Evolutionary conservation across 64 coral and sea anemone species (phyloP).

Genomic region (Hydrozoanthus tunicans): DNA sequence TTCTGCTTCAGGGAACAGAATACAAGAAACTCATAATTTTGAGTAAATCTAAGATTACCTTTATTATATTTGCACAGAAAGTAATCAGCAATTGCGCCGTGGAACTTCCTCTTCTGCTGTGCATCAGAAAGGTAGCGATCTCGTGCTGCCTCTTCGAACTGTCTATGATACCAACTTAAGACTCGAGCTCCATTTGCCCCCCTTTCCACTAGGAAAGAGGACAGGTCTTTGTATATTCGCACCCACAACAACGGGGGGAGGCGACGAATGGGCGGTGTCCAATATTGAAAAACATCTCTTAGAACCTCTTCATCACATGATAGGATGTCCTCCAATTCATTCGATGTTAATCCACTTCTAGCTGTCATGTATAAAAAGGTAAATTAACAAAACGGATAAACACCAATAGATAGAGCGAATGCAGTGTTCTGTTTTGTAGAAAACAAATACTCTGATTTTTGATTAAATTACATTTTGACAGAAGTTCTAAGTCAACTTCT

Average conservation of each 20-base stretch:
- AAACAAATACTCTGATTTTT: no score
- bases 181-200: slow-evolving; percentile 76
- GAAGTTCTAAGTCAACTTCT: no score
- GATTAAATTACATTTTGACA: no score
- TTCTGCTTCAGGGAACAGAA: no score
- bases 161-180: slow-evolving; percentile 86
- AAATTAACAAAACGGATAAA: no score
- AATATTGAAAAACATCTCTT: slow-evolving; percentile 89
- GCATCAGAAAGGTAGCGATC: slow-evolving; percentile 74
- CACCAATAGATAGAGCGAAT: no score
- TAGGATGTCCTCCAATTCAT: slow-evolving; percentile 86
- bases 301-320: slow-evolving; percentile 84
- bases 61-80: slow-evolving; percentile 68
- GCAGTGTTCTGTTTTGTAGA: no score
- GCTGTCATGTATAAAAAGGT: slow-evolving; percentile 18
- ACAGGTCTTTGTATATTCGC: slow-evolving; percentile 75
- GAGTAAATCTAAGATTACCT: slow-evolving; percentile 39
- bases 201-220: slow-evolving; percentile 82
- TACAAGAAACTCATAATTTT: neutral
- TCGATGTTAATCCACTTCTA: slow-evolving; percentile 68
- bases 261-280: slow-evolving; percentile 85
- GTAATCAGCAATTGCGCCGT: slow-evolving; percentile 80
- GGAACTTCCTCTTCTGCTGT: slow-evolving; percentile 60
- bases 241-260: slow-evolving; percentile 89
- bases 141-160: slow-evolving; percentile 72